A percentile compares a stretch with the other conserved stretches of the same genome.
Conservation (phyloP, 2,797 vertebrate genomes). For the Thripadectes ignobilis region DNA sequence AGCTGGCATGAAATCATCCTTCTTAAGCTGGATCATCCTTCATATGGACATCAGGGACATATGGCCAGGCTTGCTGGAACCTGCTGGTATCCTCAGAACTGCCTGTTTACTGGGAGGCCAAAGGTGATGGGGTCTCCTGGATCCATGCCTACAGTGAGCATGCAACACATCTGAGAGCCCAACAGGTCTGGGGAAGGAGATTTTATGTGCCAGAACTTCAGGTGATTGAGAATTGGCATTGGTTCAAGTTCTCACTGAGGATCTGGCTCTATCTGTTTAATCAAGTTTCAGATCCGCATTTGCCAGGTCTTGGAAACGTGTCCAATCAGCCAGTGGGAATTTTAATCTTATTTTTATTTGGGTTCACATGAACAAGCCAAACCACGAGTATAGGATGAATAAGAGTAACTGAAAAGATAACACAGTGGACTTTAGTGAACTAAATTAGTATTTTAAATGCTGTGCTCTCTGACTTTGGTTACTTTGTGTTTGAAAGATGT, state of each 20-base stretch:
- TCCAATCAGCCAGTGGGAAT: not conserved
- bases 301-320: not conserved
- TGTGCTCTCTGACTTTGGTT: not conserved
- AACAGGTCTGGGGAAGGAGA: not conserved
- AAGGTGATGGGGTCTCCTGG: conserved; percentile 12
- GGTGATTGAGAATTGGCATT: conserved; percentile 9
- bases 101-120: conserved; percentile 20
- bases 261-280: conserved; percentile 6
- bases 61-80: conserved; percentile 13
- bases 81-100: not conserved
- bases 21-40: conserved; percentile 32
- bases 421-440: not conserved
- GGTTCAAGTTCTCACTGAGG: not conserved
- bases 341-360: conserved; percentile 40
- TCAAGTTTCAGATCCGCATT: not conserved
- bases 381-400: not conserved
- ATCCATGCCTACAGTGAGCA: conserved; percentile 6
- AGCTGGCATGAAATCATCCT: conserved; percentile 31
- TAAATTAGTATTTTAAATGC: not conserved
- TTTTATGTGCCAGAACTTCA: conserved; percentile 51
- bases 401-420: not conserved
- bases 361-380: not conserved
- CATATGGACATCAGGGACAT: conserved; percentile 25
- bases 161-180: conserved; percentile 30
- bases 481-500: not conserved